Percentiles rank a stretch among this genome's conserved stretches.
phyloP scores from a whole-genome alignment of 2,888 invertebrate genomes.

The Macrostomum cliftonense region DNA sequence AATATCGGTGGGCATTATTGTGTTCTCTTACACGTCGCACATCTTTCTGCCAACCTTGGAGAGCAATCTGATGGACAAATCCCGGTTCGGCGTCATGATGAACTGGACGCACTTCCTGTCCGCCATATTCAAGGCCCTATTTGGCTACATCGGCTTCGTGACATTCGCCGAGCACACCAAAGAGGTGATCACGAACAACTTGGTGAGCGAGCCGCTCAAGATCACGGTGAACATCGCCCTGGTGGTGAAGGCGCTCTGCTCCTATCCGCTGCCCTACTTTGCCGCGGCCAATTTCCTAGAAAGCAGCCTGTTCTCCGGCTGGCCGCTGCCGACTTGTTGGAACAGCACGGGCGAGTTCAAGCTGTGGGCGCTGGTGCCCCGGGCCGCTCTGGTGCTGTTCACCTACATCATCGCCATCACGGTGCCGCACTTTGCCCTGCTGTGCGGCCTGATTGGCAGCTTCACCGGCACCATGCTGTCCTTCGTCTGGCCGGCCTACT shows the following conservation, averaged over 20 bases:
- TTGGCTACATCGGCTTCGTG: slow-evolving; percentile 85
- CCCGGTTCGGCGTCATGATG: slow-evolving; percentile 86
- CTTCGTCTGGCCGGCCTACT: slow-evolving; percentile 98
- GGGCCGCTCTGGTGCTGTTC: slow-evolving; percentile 66
- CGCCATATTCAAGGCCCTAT: slow-evolving; percentile 79
- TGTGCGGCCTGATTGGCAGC: slow-evolving; percentile 98
- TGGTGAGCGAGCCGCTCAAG: slow-evolving; percentile 71
- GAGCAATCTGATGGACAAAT: slow-evolving; percentile 77
- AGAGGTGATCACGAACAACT: slow-evolving; percentile 79
- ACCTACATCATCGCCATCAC: slow-evolving; percentile 85
- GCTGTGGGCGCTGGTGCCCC: slow-evolving; percentile 82
- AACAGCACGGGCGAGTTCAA: slow-evolving; percentile 48
- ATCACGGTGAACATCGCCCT: slow-evolving; percentile 80
- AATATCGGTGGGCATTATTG: slow-evolving; percentile 89
- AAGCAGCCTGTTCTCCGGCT: slow-evolving; percentile 54
- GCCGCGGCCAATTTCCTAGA: slow-evolving; percentile 91
- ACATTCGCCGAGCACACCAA: slow-evolving; percentile 71
- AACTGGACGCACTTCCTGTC: slow-evolving; percentile 96
- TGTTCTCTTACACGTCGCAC: slow-evolving; percentile 97
- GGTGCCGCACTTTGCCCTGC: slow-evolving; percentile 88
- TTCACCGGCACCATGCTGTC: slow-evolving; percentile 98
- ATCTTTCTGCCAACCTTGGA: slow-evolving; percentile 93
- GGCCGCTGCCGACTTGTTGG: slow-evolving; percentile 13
- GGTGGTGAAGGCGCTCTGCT: slow-evolving; percentile 79
- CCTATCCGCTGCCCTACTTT: slow-evolving; percentile 89